phyloP scores from a whole-genome alignment of 1,140 invertebrate species.

The Doryteuthis pealeii region DNA sequence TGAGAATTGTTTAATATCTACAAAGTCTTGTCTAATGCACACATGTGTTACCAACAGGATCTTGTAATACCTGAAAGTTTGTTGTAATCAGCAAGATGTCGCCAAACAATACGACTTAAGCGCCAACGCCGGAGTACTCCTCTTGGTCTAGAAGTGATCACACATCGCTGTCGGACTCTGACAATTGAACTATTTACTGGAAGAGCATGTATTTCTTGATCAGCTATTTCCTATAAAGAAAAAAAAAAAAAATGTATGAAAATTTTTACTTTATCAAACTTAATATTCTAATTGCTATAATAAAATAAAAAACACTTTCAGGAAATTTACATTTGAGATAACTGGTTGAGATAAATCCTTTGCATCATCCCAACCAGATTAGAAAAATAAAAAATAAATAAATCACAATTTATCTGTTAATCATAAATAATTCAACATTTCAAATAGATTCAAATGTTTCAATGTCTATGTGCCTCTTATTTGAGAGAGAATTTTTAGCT shows the following conservation, averaged over 20 bases:
- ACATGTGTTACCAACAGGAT: conserved; percentile 74
- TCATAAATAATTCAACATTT: no score
- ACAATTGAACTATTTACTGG: conserved; percentile 72
- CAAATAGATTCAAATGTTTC: no score
- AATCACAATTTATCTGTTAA: no score
- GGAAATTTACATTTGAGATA: no score
- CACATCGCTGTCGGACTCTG: conserved; percentile 68
- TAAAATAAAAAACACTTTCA: no score
- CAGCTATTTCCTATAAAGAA: conserved; percentile 66
- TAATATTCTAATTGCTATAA: background rate
- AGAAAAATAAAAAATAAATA: no score
- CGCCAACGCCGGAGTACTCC: conserved; percentile 77
- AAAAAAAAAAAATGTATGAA: conserved; percentile 16
- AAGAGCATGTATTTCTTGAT: conserved; percentile 73
- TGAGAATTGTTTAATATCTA: no score
- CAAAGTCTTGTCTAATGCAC: background rate
- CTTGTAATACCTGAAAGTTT: conserved; percentile 82
- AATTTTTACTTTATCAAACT: background rate
- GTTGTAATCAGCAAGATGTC: conserved; percentile 88
- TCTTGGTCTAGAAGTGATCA: conserved; percentile 76
- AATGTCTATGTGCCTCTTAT: no score
- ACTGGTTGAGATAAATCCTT: no score
- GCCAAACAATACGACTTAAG: conserved; percentile 83
- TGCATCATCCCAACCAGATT: no score
- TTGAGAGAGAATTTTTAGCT: no score